phyloP scores from a whole-genome alignment of 2,113 vertebrate species.

The Thamnophis sirtalis region DNA sequence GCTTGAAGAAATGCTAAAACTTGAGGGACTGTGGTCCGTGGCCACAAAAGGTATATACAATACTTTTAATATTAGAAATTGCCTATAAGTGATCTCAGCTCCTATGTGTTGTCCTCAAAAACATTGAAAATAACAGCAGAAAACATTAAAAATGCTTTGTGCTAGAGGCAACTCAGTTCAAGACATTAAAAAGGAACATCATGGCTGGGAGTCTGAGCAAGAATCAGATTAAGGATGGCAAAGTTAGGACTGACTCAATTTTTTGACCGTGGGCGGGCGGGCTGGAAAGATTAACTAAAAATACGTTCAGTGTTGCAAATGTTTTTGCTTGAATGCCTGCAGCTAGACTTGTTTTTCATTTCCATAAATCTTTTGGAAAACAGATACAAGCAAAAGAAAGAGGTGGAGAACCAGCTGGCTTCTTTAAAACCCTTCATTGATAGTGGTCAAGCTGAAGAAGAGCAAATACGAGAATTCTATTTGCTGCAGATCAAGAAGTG shows the following conservation, averaged over 20 bases:
- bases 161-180: neutral
- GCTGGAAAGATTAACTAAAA: neutral
- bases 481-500: slow-evolving; percentile 80
- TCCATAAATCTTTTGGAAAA: slow-evolving; percentile 13
- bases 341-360: neutral
- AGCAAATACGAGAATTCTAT: slow-evolving; percentile 81
- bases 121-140: neutral
- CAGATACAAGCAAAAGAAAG: slow-evolving; percentile 88
- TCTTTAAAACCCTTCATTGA: slow-evolving; percentile 74
- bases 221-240: neutral
- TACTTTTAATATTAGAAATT: neutral
- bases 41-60: neutral
- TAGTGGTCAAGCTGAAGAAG: slow-evolving; percentile 81
- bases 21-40: rapidly evolving
- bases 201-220: neutral
- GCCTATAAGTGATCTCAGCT: neutral
- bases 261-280: neutral
- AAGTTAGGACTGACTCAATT: neutral
- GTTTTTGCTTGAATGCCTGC: neutral
- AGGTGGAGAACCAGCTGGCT: slow-evolving; percentile 79
- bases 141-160: neutral
- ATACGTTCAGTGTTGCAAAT: neutral
- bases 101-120: neutral
- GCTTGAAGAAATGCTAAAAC: neutral
- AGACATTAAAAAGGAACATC: neutral